phyloP scores from a whole-genome alignment of 2,113 vertebrate species.

The Paradoxurus hermaphroditus region DNA sequence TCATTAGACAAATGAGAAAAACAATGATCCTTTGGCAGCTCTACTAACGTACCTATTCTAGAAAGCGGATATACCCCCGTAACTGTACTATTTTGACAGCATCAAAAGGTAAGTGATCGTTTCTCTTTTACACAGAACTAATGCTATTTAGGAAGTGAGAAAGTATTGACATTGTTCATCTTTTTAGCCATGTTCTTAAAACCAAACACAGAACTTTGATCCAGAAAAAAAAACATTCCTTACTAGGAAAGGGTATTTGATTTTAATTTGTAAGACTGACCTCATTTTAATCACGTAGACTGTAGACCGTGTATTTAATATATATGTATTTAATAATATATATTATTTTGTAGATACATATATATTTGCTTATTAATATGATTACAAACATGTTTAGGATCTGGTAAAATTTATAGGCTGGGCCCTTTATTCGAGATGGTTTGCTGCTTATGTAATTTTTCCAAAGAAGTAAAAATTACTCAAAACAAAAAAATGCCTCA shows the following conservation, averaged over 20 bases:
- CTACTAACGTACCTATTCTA: slow-evolving; percentile 83
- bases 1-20: slow-evolving; percentile 86
- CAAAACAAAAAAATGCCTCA: not conserved
- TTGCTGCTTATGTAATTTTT: slow-evolving; percentile 11
- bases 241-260: not conserved
- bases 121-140: slow-evolving; percentile 82
- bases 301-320: not conserved
- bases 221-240: not conserved
- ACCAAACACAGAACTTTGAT: slow-evolving; percentile 49
- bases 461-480: not conserved
- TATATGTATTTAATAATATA: not conserved
- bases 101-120: slow-evolving; percentile 81
- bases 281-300: not conserved
- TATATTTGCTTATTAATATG: not conserved
- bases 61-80: slow-evolving; percentile 82
- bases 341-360: not conserved
- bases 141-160: slow-evolving; percentile 79
- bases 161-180: slow-evolving; percentile 78
- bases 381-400: not conserved
- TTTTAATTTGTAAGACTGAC: not conserved
- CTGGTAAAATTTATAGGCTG: not conserved
- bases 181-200: slow-evolving; percentile 59
- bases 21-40: slow-evolving; percentile 81
- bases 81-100: slow-evolving; percentile 88
- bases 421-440: not conserved